Evolutionary conservation across 2,888 invertebrate species (phyloP).

Genomic region (Lasioglossum zephyrum): DNA sequence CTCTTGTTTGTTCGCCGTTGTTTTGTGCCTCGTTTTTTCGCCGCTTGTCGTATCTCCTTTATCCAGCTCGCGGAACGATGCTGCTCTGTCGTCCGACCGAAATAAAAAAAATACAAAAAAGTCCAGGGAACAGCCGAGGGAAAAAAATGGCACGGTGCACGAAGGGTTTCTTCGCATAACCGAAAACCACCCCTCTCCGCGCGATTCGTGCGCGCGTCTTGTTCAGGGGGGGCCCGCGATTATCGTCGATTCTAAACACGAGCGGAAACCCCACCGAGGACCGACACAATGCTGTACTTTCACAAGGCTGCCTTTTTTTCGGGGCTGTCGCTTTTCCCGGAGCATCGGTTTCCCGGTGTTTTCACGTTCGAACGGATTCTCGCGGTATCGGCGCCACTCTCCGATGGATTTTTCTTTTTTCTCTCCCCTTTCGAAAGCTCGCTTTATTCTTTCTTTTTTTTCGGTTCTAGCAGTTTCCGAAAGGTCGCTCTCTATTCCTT

Average conservation of each 20-base stretch:
- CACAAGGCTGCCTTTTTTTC: neutral
- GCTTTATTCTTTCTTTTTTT: neutral
- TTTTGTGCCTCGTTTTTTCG: constrained; percentile 14
- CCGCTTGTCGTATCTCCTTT: constrained; percentile 7
- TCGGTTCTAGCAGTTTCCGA: neutral
- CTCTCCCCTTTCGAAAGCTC: neutral
- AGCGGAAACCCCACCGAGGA: neutral
- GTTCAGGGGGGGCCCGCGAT: constrained; percentile 24
- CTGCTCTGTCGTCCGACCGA: neutral
- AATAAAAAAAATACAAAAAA: neutral
- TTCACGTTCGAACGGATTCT: constrained; percentile 24
- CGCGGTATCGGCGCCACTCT: constrained; percentile 14
- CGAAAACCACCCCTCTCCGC: neutral
- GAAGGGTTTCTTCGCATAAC: neutral
- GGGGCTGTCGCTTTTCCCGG: neutral
- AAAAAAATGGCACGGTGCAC: neutral
- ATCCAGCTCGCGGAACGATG: constrained; percentile 28
- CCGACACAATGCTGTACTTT: neutral
- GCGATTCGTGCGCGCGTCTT: neutral
- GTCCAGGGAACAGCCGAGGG: neutral
- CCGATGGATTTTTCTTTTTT: neutral
- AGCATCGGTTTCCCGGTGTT: constrained; percentile 19
- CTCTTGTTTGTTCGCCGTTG: constrained; percentile 22
- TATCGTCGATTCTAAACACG: constrained; percentile 29
- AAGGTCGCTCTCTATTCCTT: neutral